A percentile compares a stretch with the other conserved stretches of the same genome.
These are phyloP conservation scores for Lucinisca nassula DNA, from an alignment of 2,888 invertebrate genomes.

Conservation along the genomic window DNA sequence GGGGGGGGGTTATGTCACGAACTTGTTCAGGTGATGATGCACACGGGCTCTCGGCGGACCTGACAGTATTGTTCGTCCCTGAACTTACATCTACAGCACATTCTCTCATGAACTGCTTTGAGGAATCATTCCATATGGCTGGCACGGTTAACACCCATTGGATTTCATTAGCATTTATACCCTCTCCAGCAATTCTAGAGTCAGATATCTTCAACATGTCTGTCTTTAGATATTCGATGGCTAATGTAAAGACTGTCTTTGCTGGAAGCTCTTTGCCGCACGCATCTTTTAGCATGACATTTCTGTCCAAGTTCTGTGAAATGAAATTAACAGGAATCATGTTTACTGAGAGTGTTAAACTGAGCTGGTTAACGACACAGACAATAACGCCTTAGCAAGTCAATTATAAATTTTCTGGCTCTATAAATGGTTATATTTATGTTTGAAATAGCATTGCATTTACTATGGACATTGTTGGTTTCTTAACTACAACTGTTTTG, in stretches of 20 bases:
- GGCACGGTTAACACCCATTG: constrained; percentile 60
- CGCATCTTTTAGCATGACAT: constrained; percentile 37
- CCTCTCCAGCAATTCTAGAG: constrained; percentile 25
- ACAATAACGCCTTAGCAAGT: too few species aligned
- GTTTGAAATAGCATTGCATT: too few species aligned
- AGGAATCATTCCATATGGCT: constrained; percentile 59
- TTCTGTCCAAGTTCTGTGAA: constrained; percentile 33
- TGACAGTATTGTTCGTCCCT: too few species aligned
- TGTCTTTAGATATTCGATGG: constrained; percentile 34
- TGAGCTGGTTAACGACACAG: too few species aligned
- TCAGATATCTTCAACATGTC: constrained; percentile 40
- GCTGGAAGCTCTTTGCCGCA: constrained; percentile 44
- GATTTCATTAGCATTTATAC: constrained; percentile 24
- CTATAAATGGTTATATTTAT: too few species aligned
- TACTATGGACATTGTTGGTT: too few species aligned
- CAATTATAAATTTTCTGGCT: too few species aligned
- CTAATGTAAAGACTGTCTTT: constrained; percentile 30
- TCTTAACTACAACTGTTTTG: too few species aligned
- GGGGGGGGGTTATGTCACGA: too few species aligned
- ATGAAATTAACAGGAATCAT: not conserved
- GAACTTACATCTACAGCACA: constrained; percentile 44
- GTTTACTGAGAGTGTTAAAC: too few species aligned
- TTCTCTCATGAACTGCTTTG: constrained; percentile 60
- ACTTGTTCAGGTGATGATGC: too few species aligned
- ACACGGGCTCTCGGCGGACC: too few species aligned